A percentile compares a stretch with the other conserved stretches of the same genome.
These are phyloP conservation scores for Pogona vitticeps DNA, from an alignment of 2,113 vertebrate species.

Conservation along the genomic window DNA sequence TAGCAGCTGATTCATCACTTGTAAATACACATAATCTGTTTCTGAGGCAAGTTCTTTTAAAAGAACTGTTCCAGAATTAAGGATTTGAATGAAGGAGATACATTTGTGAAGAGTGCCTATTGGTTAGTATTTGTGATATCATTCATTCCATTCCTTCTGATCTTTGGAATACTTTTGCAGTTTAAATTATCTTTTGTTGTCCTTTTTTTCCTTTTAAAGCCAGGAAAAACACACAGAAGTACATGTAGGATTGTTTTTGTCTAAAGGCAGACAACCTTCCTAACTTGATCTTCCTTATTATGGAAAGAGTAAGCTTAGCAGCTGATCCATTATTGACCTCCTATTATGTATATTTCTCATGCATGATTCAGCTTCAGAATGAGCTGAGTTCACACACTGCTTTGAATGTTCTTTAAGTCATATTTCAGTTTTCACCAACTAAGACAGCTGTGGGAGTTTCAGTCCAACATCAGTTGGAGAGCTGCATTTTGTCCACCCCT, in stretches of 20 bases:
- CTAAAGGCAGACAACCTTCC: neutral
- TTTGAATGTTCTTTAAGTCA: neutral
- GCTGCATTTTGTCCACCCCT: no score
- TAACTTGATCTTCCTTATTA: neutral
- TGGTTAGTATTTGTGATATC: neutral
- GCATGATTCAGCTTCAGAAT: neutral
- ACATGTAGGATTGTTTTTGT: neutral
- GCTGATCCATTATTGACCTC: neutral
- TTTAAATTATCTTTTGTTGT: conserved; percentile 1
- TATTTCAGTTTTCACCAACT: neutral
- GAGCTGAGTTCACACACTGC: neutral
- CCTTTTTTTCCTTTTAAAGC: neutral
- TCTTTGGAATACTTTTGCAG: neutral
- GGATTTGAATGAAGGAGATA: neutral
- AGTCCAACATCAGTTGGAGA: no score
- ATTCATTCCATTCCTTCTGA: neutral
- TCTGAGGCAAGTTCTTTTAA: neutral
- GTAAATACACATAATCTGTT: neutral
- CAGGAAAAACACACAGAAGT: neutral
- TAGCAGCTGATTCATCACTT: neutral
- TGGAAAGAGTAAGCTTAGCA: neutral
- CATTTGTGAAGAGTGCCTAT: neutral
- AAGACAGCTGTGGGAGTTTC: no score
- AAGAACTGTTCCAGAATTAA: neutral
- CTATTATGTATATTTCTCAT: neutral